A percentile compares a stretch with the other conserved stretches of the same genome.
Evolutionary conservation across 2,888 invertebrate genomes (phyloP).

Genomic region (Galeopsomyia nigrocyanea): DNA sequence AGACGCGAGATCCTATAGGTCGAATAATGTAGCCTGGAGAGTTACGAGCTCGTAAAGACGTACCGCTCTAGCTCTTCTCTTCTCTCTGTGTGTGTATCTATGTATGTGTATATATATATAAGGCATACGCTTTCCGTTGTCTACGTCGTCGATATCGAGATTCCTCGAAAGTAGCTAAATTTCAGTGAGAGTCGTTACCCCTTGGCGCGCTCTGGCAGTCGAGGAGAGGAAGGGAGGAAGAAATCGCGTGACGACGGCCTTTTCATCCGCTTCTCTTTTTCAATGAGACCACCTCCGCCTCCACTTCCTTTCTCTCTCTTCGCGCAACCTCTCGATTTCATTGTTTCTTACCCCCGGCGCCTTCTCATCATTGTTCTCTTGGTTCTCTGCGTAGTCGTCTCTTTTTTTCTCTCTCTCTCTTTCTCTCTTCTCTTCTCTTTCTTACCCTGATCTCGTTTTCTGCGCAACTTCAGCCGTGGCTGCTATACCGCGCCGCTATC

Average conservation of each 20-base stretch:
- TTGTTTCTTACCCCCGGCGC: too few relatives aligned
- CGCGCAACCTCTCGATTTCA: neutral
- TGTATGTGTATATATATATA: too few relatives aligned
- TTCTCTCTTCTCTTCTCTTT: neutral
- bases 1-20: neutral
- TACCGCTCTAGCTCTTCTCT: neutral
- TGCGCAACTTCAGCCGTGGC: neutral
- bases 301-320: neutral
- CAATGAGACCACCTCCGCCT: conserved; percentile 1
- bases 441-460: conserved; percentile 13
- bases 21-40: conserved; percentile 32
- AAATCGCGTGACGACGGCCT: conserved; percentile 33
- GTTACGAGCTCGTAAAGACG: conserved; percentile 44
- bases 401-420: neutral
- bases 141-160: neutral
- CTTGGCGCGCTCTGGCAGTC: conserved; percentile 27
- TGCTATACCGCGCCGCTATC: neutral
- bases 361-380: too few relatives aligned
- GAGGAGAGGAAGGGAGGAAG: neutral
- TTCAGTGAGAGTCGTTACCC: conserved; percentile 51
- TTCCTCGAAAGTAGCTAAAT: conserved; percentile 54
- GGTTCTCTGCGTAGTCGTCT: neutral
- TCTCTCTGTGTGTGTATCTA: neutral
- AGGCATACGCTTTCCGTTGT: neutral
- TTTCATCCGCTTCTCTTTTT: conserved; percentile 35